These are phyloP conservation scores for Larimichthys crocea DNA, from an alignment of 2,113 vertebrate species.

Conservation along the genomic window DNA sequence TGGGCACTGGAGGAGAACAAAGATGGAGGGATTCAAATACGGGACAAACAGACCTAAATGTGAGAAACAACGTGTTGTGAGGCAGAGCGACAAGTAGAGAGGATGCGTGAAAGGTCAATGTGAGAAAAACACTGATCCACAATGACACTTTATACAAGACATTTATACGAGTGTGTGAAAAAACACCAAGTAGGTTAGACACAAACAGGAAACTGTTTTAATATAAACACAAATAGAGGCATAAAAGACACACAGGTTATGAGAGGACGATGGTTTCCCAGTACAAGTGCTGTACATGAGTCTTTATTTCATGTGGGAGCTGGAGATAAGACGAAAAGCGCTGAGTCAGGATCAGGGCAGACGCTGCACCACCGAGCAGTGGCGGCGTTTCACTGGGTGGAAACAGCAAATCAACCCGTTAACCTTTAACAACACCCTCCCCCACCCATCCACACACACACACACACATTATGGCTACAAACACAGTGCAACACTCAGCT, in stretches of 20 bases:
- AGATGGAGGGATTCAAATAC: constrained; percentile 27
- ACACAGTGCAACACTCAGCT: constrained; percentile 2
- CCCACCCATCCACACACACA: neutral
- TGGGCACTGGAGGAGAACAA: constrained; percentile 81
- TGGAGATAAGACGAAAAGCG: constrained; percentile 65
- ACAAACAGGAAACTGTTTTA: constrained; percentile 10
- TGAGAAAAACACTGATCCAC: constrained; percentile 38
- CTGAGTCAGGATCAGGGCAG: constrained; percentile 68
- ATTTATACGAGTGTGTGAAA: constrained; percentile 34
- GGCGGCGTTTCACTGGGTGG: constrained; percentile 40
- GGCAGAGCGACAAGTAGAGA: neutral
- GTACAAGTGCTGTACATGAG: constrained; percentile 18
- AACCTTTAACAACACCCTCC: constrained; percentile 12
- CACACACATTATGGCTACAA: neutral
- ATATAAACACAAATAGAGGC: neutral
- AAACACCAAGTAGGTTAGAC: constrained; percentile 25
- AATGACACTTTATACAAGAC: neutral
- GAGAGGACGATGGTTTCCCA: constrained; percentile 34
- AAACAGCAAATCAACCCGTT: constrained; percentile 60
- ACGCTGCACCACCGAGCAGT: constrained; percentile 31
- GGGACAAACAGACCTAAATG: neutral
- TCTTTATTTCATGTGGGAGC: constrained; percentile 59
- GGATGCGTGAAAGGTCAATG: constrained; percentile 4
- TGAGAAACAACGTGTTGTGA: neutral
- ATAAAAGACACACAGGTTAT: constrained; percentile 28